Conservation (phyloP, 2,888 invertebrate genomes). For the Microplitis deprimator region DNA sequence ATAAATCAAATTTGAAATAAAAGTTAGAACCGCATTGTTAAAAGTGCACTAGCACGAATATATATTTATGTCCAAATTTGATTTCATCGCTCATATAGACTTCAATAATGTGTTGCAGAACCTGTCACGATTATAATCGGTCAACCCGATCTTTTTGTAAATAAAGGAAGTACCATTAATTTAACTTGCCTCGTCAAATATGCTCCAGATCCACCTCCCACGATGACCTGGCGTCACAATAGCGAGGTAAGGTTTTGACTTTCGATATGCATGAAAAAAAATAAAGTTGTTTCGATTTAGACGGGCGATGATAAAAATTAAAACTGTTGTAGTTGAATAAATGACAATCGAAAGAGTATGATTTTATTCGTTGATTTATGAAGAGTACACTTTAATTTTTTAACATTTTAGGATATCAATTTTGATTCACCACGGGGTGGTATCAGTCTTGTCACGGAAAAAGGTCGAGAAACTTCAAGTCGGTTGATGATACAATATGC, state of each 20-base stretch:
- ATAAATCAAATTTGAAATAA: not conserved
- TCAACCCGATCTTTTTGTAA: slow-evolving; percentile 86
- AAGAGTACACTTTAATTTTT: not conserved
- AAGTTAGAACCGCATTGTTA: slow-evolving; percentile 32
- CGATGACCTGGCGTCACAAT: slow-evolving; percentile 89
- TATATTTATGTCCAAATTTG: slow-evolving; percentile 5
- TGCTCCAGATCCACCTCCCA: slow-evolving; percentile 87
- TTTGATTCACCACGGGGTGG: slow-evolving; percentile 73
- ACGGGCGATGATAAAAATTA: too few species aligned
- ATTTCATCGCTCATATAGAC: slow-evolving; percentile 7
- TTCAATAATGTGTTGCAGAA: slow-evolving; percentile 73
- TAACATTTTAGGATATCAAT: slow-evolving; percentile 68
- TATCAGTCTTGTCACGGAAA: slow-evolving; percentile 72
- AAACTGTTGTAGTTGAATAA: too few species aligned
- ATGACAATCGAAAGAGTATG: too few species aligned
- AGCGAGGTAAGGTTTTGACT: slow-evolving; percentile 71
- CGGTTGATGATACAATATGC: slow-evolving; percentile 72
- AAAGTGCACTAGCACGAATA: slow-evolving; percentile 2
- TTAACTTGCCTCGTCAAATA: slow-evolving; percentile 87
- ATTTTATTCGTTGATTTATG: too few species aligned
- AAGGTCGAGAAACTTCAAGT: slow-evolving; percentile 72
- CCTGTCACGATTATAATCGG: slow-evolving; percentile 87
- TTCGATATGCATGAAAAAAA: too few species aligned
- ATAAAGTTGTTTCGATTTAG: too few species aligned
- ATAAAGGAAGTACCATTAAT: slow-evolving; percentile 91